Evolutionary conservation across 2,888 invertebrate genomes (phyloP).

Genomic region (Horisme vitalbata): DNA sequence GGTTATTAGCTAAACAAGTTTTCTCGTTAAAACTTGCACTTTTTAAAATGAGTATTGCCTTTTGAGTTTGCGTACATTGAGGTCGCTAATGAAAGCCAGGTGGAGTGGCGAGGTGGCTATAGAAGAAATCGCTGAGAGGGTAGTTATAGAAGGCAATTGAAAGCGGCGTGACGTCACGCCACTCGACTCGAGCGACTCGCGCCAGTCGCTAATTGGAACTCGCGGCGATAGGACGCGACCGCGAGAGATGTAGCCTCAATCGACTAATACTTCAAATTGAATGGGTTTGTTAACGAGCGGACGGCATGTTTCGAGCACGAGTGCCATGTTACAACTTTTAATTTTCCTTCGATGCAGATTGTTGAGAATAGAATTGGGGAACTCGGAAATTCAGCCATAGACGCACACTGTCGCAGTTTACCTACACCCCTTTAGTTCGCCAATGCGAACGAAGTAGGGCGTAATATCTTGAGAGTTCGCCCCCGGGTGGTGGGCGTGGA

Average conservation of each 20-base stretch:
- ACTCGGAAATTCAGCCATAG: slow-evolving; percentile 50
- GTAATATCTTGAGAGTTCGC: slow-evolving; percentile 81
- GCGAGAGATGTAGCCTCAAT: slow-evolving; percentile 73
- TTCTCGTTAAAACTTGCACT: slow-evolving; percentile 72
- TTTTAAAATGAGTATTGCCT: slow-evolving; percentile 68
- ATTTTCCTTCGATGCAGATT: slow-evolving; percentile 43
- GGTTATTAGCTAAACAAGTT: slow-evolving; percentile 75
- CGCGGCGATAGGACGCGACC: slow-evolving; percentile 73
- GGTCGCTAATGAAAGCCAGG: slow-evolving; percentile 80
- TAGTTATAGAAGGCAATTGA: slow-evolving; percentile 78
- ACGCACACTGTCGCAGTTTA: slow-evolving; percentile 62
- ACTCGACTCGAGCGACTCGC: slow-evolving; percentile 75
- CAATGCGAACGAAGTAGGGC: slow-evolving; percentile 80
- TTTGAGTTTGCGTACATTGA: slow-evolving; percentile 71
- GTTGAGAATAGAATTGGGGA: slow-evolving; percentile 52
- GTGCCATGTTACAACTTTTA: slow-evolving; percentile 42
- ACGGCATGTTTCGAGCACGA: slow-evolving; percentile 67
- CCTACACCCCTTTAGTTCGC: slow-evolving; percentile 79
- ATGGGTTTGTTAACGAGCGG: slow-evolving; percentile 80
- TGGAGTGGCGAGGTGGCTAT: slow-evolving; percentile 71
- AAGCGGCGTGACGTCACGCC: slow-evolving; percentile 81
- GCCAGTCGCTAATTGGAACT: slow-evolving; percentile 81
- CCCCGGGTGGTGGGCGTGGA: slow-evolving; percentile 82
- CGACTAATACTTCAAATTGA: slow-evolving; percentile 80
- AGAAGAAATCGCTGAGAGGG: slow-evolving; percentile 79